Evolutionary conservation across 2,888 invertebrate species (phyloP).

Genomic region (Melinaea menophilus): DNA sequence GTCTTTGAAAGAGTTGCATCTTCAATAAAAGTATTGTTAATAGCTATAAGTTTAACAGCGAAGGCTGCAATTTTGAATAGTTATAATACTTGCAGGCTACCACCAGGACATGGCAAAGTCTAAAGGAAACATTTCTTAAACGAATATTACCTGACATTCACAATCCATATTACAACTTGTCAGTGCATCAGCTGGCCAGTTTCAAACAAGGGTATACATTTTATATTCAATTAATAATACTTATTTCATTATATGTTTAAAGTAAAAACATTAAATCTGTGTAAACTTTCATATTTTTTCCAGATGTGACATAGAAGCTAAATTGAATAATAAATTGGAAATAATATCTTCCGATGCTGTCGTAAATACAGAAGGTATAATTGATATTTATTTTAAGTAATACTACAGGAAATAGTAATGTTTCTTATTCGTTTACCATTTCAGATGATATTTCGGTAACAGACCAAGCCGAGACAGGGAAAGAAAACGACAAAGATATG

Average conservation of each 20-base stretch:
- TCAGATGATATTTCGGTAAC: slow-evolving; percentile 41
- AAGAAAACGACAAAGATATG: slow-evolving; percentile 40
- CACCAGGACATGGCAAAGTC: slow-evolving; percentile 70
- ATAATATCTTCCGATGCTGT: slow-evolving; percentile 44
- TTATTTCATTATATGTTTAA: no score
- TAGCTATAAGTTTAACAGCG: no score
- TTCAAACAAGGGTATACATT: slow-evolving; percentile 58
- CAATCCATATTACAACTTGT: slow-evolving; percentile 66
- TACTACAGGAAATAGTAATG: background rate
- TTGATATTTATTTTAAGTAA: background rate
- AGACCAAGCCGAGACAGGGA: slow-evolving; percentile 42
- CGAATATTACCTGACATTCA: slow-evolving; percentile 67
- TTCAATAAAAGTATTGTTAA: background rate
- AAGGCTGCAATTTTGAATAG: background rate
- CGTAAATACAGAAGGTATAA: slow-evolving; percentile 47
- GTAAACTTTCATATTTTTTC: slow-evolving; percentile 26
- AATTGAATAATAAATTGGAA: slow-evolving; percentile 52
- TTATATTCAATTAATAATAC: background rate
- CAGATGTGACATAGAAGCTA: slow-evolving; percentile 53
- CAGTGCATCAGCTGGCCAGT: slow-evolving; percentile 54
- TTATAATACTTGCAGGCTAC: slow-evolving; percentile 47
- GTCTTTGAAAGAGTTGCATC: background rate
- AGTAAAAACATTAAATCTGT: background rate
- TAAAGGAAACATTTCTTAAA: slow-evolving; percentile 71
- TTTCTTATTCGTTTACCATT: slow-evolving; percentile 24